A percentile compares a stretch with the other conserved stretches of the same genome.
These are phyloP conservation scores for Danaus plexippus DNA, from an alignment of 1,140 invertebrate species.

Conservation along the genomic window DNA sequence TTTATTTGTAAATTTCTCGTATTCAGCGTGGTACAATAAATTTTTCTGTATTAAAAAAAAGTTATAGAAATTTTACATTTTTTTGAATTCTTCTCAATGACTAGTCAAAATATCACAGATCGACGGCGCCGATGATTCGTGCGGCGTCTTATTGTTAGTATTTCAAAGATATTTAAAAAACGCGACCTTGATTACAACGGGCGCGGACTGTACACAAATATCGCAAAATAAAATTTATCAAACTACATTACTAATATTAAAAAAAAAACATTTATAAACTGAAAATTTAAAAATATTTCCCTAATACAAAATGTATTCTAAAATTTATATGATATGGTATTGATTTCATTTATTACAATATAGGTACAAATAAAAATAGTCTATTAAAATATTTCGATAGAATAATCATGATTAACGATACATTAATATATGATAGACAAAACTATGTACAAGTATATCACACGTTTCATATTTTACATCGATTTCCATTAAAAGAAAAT, in stretches of 20 bases:
- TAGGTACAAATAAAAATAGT: slow-evolving; percentile 17
- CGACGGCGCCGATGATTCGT: slow-evolving; percentile 26
- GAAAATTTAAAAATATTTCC: slow-evolving; percentile 23
- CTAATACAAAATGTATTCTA: slow-evolving; percentile 18
- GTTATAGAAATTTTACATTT: slow-evolving; percentile 47
- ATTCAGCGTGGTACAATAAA: slow-evolving; percentile 51
- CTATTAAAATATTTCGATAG: slow-evolving; percentile 16
- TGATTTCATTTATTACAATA: slow-evolving; percentile 30
- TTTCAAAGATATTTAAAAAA: slow-evolving; percentile 34
- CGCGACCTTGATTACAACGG: slow-evolving; percentile 40
- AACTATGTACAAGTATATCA: slow-evolving; percentile 44
- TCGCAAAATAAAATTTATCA: slow-evolving; percentile 55
- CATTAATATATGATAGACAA: slow-evolving; percentile 46
- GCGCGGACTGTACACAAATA: slow-evolving; percentile 49
- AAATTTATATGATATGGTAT: slow-evolving; percentile 24
- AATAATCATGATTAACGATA: slow-evolving; percentile 46
- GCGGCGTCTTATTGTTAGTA: slow-evolving; percentile 19
- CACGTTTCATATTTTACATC: slow-evolving; percentile 9
- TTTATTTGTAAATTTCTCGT: slow-evolving; percentile 60
- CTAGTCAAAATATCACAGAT: slow-evolving; percentile 50
- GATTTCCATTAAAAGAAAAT: slow-evolving; percentile 1
- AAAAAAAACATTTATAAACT: slow-evolving; percentile 23
- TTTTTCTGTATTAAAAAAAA: slow-evolving; percentile 46
- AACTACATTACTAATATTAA: slow-evolving; percentile 21
- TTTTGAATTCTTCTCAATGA: slow-evolving; percentile 39